Conservation (phyloP, 2,888 invertebrate genomes). For the Drosophila pseudotalamancana region DNA sequence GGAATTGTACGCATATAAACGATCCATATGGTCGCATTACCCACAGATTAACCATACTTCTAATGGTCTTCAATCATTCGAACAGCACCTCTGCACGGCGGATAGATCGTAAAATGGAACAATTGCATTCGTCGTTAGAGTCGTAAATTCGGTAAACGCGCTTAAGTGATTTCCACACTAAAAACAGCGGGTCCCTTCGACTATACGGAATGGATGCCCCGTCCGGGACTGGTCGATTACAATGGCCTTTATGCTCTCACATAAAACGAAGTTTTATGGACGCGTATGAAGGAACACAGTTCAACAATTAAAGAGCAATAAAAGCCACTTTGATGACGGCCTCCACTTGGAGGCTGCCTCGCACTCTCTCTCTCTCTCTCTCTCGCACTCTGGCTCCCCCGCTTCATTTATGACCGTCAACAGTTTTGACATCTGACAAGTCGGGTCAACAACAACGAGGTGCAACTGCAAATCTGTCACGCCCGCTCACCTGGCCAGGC, state of each 20-base stretch:
- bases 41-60: constrained; percentile 16
- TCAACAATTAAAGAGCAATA: constrained; percentile 80
- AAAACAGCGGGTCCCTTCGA: constrained; percentile 69
- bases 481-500: constrained; percentile 58
- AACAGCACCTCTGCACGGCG: constrained; percentile 28
- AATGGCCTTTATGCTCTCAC: constrained; percentile 39
- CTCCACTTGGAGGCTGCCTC: constrained; percentile 6
- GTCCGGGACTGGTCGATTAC: background rate
- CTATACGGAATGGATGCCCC: constrained; percentile 16
- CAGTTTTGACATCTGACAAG: constrained; percentile 72
- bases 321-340: constrained; percentile 70
- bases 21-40: background rate
- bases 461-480: constrained; percentile 64
- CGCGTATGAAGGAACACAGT: constrained; percentile 64
- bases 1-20: too few relatives aligned
- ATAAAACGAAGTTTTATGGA: constrained; percentile 71
- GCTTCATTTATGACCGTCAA: constrained; percentile 51
- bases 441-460: constrained; percentile 40
- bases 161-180: constrained; percentile 76
- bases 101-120: constrained; percentile 64
- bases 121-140: constrained; percentile 51
- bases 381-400: background rate
- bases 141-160: constrained; percentile 71
- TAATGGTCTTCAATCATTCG: constrained; percentile 56
- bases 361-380: background rate